phyloP scores from a whole-genome alignment of 2,888 invertebrate species.

The Xestobium rufovillosum region DNA sequence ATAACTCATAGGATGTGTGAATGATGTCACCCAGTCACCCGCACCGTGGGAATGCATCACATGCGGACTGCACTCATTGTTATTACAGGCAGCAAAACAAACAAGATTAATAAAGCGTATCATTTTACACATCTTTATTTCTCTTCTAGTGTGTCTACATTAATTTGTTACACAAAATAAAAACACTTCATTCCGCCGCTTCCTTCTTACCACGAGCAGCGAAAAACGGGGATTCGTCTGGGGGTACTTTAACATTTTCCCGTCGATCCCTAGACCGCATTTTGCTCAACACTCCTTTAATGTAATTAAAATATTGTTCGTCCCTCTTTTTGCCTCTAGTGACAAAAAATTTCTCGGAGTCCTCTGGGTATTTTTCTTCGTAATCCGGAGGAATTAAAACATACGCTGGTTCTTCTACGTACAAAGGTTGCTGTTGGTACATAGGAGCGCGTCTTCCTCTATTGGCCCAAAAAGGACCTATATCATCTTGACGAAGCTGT shows the following conservation, averaged over 20 bases:
- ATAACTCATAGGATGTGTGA: too few species aligned
- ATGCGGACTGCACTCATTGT: too few species aligned
- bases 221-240: slow-evolving; percentile 47
- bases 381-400: slow-evolving; percentile 46
- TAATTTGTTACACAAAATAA: too few species aligned
- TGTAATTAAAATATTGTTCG: slow-evolving; percentile 1
- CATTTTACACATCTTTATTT: too few species aligned
- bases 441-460: slow-evolving; percentile 41
- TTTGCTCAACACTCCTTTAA: slow-evolving; percentile 41
- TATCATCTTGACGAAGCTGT: slow-evolving; percentile 28
- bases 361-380: slow-evolving; percentile 28
- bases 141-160: too few species aligned
- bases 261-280: slow-evolving; percentile 44
- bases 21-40: too few species aligned
- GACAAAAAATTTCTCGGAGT: slow-evolving; percentile 34
- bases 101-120: too few species aligned
- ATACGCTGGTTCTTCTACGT: slow-evolving; percentile 50
- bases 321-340: slow-evolving; percentile 33
- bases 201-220: slow-evolving; percentile 50
- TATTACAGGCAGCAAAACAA: too few species aligned
- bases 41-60: too few species aligned
- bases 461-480: slow-evolving; percentile 46
- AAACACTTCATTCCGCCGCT: slow-evolving; percentile 14
- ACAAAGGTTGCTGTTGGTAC: slow-evolving; percentile 38
- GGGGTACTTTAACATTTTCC: slow-evolving; percentile 33